Evolutionary conservation across 1,140 invertebrate species (phyloP).

Genomic region (Sycophaga agraensis): DNA sequence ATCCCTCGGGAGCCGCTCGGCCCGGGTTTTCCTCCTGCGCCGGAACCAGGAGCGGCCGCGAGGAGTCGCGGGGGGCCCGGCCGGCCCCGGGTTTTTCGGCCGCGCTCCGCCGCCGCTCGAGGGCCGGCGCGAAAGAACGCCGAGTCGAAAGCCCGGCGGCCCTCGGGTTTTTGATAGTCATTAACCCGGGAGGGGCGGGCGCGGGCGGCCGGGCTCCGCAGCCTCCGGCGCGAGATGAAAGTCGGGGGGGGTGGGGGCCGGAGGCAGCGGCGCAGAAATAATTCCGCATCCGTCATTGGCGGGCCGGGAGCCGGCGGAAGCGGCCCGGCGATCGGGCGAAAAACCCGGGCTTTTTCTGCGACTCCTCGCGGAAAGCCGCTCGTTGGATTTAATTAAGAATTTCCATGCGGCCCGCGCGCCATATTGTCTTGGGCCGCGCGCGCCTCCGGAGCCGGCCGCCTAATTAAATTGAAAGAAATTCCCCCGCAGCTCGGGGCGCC

Average conservation of each 20-base stretch:
- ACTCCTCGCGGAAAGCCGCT: background rate
- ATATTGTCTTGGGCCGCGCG: background rate
- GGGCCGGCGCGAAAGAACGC: background rate
- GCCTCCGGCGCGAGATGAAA: background rate
- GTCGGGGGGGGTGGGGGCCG: background rate
- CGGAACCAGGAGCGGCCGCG: too few relatives aligned
- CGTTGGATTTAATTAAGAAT: constrained; percentile 55
- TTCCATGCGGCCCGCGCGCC: constrained; percentile 32
- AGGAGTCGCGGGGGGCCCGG: too few relatives aligned
- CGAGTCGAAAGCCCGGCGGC: too few relatives aligned
- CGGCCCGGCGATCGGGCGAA: background rate
- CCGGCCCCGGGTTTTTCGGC: too few relatives aligned
- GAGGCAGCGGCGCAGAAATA: background rate
- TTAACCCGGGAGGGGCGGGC: background rate
- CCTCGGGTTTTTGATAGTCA: too few relatives aligned
- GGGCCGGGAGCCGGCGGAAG: background rate
- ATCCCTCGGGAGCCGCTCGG: too few relatives aligned
- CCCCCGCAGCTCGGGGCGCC: constrained; percentile 12
- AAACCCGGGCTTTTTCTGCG: background rate
- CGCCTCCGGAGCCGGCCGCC: constrained; percentile 15
- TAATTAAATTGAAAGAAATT: constrained; percentile 54
- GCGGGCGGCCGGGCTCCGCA: too few relatives aligned
- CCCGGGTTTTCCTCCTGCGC: too few relatives aligned
- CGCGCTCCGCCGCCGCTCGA: background rate
- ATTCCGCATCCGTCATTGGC: background rate